These are phyloP conservation scores for Actenoides hombroni DNA, from an alignment of 2,113 vertebrate genomes.

Conservation along the genomic window DNA sequence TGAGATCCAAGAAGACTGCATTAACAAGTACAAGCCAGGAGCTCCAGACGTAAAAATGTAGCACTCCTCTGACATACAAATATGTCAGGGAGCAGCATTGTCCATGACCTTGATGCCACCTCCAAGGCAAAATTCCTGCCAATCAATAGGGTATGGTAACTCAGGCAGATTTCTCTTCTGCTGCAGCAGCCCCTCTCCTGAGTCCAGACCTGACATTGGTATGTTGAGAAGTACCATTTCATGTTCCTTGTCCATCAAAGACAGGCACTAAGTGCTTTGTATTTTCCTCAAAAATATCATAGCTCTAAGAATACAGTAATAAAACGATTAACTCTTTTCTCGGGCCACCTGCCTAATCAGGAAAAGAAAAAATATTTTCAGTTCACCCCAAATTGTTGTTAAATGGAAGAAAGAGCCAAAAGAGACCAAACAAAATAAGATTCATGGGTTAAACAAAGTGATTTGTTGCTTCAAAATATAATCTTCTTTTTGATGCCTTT, in stretches of 20 bases:
- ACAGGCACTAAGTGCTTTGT: neutral
- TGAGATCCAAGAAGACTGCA: neutral
- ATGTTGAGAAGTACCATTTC: neutral
- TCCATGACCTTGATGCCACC: accelerated
- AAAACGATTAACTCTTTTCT: neutral
- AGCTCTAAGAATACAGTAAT: neutral
- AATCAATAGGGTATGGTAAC: too few species aligned
- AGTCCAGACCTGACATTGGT: neutral
- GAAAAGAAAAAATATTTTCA: neutral
- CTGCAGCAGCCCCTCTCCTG: neutral
- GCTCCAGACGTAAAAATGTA: neutral
- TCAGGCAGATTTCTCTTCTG: neutral
- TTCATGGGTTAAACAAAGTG: accelerated
- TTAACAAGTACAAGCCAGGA: neutral
- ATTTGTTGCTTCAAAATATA: neutral
- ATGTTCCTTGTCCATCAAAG: neutral
- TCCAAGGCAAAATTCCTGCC: neutral
- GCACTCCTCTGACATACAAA: neutral
- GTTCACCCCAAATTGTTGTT: neutral
- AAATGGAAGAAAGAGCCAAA: neutral
- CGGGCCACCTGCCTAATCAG: neutral
- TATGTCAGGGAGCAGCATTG: neutral
- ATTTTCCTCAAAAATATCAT: neutral
- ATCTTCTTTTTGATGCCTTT: neutral
- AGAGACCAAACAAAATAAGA: neutral